Conservation (phyloP, 92 coral and sea anemone species). For the Virgularia gustaviana region DNA sequence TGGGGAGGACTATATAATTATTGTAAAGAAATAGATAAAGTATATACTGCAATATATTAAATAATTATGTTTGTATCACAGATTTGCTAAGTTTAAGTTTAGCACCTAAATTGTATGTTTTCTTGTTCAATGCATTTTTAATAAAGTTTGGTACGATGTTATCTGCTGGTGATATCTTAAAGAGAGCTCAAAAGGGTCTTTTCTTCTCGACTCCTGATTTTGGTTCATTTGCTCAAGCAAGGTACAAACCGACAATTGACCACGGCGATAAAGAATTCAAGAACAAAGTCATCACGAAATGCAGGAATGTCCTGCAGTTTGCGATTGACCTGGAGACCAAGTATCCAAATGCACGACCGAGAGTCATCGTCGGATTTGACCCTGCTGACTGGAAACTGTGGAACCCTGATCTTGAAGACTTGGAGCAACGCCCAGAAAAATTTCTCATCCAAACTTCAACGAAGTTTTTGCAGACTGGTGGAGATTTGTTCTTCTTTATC, state of each 20-base stretch:
- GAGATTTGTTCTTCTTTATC: conserved; percentile 64
- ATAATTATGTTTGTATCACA: too few species aligned
- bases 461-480: conserved; percentile 73
- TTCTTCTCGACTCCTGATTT: conserved; percentile 58
- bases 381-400: conserved; percentile 69
- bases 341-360: conserved; percentile 51
- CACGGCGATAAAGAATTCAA: conserved; percentile 26
- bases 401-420: conserved; percentile 53
- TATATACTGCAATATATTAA: too few species aligned
- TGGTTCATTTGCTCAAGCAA: conserved; percentile 53
- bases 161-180: background rate
- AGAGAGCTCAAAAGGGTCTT: conserved; percentile 62
- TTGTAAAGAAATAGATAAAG: too few species aligned
- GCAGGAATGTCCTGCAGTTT: conserved; percentile 41
- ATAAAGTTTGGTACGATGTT: background rate
- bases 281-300: conserved; percentile 43
- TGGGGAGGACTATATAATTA: too few species aligned
- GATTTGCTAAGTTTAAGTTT: too few species aligned
- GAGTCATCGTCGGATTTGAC: conserved; percentile 65
- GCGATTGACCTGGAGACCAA: conserved; percentile 46
- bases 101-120: too few species aligned
- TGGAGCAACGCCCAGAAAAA: conserved; percentile 46
- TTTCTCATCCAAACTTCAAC: conserved; percentile 54
- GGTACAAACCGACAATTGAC: conserved; percentile 37
- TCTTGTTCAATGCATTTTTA: conserved; percentile 5